phyloP scores from a whole-genome alignment of 2,888 invertebrate genomes.

The Phortica magna region DNA sequence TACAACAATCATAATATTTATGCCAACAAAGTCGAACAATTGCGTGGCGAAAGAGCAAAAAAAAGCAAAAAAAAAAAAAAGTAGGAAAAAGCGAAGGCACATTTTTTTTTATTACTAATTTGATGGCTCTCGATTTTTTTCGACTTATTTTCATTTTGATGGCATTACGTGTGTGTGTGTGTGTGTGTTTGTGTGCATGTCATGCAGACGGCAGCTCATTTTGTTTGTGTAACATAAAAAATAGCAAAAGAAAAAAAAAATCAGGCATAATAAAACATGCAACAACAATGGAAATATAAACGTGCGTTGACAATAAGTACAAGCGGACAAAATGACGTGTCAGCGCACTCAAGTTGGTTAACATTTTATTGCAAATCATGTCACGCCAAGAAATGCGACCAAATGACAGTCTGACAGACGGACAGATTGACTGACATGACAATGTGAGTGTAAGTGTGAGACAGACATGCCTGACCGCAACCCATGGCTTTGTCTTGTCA shows the following conservation, averaged over 20 bases:
- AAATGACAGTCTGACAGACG: background rate
- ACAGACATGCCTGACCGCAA: background rate
- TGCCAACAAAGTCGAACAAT: constrained; percentile 49
- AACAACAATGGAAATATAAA: constrained; percentile 50
- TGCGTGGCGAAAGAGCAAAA: background rate
- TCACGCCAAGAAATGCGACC: background rate
- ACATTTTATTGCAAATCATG: constrained; percentile 71
- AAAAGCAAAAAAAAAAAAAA: background rate
- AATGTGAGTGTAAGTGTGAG: too few relatives aligned
- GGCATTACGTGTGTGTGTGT: background rate
- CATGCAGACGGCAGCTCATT: constrained; percentile 3
- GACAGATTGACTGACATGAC: too few relatives aligned
- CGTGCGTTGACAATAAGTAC: background rate
- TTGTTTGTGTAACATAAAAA: background rate
- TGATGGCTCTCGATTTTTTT: background rate
- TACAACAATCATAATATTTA: constrained; percentile 59
- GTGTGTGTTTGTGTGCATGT: background rate
- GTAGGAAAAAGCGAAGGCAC: too few relatives aligned
- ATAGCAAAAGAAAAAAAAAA: constrained; percentile 51
- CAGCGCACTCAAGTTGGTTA: constrained; percentile 21
- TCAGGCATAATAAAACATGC: constrained; percentile 62
- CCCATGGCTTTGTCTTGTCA: background rate
- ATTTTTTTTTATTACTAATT: constrained; percentile 20
- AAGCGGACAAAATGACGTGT: constrained; percentile 20
- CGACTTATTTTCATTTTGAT: constrained; percentile 13